These are phyloP conservation scores for Lagocephalus sceleratus DNA, from an alignment of 2,797 vertebrate genomes.

Conservation along the genomic window DNA sequence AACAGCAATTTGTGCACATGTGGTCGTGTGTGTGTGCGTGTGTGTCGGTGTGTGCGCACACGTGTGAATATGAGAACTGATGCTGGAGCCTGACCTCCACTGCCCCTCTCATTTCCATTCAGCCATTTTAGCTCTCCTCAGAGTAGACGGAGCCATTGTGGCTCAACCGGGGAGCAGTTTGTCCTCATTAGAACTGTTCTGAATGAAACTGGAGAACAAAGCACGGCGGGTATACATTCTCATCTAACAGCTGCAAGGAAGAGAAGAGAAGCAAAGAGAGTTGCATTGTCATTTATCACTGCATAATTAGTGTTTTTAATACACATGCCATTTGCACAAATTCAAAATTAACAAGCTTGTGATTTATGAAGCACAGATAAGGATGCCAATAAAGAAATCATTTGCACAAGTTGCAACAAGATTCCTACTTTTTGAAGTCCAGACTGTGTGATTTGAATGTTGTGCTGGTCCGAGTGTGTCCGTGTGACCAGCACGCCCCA, in stretches of 20 bases:
- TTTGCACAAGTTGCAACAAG: slow-evolving; percentile 12
- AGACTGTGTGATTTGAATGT: slow-evolving; percentile 22
- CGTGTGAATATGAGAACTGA: slow-evolving; percentile 84
- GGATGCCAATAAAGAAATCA: slow-evolving; percentile 46
- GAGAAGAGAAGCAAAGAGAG: slow-evolving; percentile 9
- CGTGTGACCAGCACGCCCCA: slow-evolving; percentile 19
- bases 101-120: slow-evolving; percentile 78
- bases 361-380: slow-evolving; percentile 45
- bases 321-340: slow-evolving; percentile 51
- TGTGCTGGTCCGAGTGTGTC: slow-evolving; percentile 39
- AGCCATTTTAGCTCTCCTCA: slow-evolving; percentile 79
- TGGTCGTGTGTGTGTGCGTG: slow-evolving; percentile 31
- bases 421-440: slow-evolving; percentile 38
- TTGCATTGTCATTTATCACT: slow-evolving; percentile 44
- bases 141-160: slow-evolving; percentile 80
- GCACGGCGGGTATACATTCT: slow-evolving; percentile 68
- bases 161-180: slow-evolving; percentile 83
- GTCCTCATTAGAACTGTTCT: slow-evolving; percentile 90
- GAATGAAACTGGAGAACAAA: slow-evolving; percentile 84
- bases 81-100: slow-evolving; percentile 74
- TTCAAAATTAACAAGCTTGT: slow-evolving; percentile 51
- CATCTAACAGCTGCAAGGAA: slow-evolving; percentile 68
- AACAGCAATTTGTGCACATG: slow-evolving; percentile 77
- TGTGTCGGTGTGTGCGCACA: slow-evolving; percentile 35
- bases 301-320: slow-evolving; percentile 59